Evolutionary conservation across 2,888 invertebrate species (phyloP).

Genomic region (Xestia sexstrigata): DNA sequence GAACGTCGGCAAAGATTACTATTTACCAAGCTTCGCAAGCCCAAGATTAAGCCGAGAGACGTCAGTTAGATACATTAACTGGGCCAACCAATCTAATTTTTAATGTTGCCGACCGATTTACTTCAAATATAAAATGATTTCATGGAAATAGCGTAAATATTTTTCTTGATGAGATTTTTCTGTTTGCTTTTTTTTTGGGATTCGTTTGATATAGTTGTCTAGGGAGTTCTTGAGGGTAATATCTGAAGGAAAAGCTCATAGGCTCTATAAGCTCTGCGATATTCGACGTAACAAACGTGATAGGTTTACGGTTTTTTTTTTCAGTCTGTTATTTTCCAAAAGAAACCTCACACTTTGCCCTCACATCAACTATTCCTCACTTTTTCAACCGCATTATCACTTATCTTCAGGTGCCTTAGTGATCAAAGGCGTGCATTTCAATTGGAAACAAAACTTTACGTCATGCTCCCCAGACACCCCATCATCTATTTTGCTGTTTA

Average conservation of each 20-base stretch:
- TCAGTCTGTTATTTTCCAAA: no score
- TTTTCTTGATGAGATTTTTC: slow-evolving; percentile 24
- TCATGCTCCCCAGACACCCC: no score
- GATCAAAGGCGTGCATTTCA: background rate
- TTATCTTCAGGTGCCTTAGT: background rate
- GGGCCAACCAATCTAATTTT: slow-evolving; percentile 77
- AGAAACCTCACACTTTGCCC: no score
- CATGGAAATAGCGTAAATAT: slow-evolving; percentile 28
- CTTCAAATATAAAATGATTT: slow-evolving; percentile 37
- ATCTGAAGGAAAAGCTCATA: no score
- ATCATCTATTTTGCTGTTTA: no score
- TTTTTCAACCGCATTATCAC: background rate
- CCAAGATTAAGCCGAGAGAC: slow-evolving; percentile 78
- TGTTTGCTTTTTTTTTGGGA: slow-evolving; percentile 2
- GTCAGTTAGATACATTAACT: slow-evolving; percentile 77
- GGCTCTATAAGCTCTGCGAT: background rate
- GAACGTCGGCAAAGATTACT: slow-evolving; percentile 82
- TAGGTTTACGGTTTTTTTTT: background rate
- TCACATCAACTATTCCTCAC: background rate
- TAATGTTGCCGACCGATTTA: slow-evolving; percentile 69
- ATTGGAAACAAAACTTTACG: no score
- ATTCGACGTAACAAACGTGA: background rate
- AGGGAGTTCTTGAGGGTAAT: background rate
- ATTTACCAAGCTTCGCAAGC: slow-evolving; percentile 79
- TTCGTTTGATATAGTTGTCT: background rate